Evolutionary conservation across 2,797 vertebrate genomes (phyloP), one percentile per base, ranked within the genome.

Genomic region (Yasuhikotakia modesta): DNA sequence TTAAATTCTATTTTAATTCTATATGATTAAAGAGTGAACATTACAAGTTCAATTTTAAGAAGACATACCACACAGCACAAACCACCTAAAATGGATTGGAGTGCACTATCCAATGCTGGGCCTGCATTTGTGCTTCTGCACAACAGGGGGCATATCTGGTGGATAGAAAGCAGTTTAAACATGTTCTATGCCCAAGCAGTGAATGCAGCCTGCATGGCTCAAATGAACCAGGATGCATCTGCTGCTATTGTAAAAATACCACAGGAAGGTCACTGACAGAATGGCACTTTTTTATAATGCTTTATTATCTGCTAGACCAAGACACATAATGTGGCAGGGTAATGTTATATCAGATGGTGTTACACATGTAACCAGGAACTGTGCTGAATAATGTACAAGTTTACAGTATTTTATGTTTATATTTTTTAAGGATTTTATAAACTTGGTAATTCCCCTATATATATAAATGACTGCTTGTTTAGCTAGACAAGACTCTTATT

Each of bases 221-320:
- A 72, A 19, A 48, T 74, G 39, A 16, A 73, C 30, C 30, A 70
- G 52, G 73, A 60, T 50, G 65, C 68, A 82, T 75, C 77, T 82
- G 78, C 68, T 75, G 32, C 73, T 55, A 43, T 66, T 75, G 48
- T 55, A 66, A 75, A 75, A 6, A 35, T 55, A 32, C 50, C 32
- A 75, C n/a, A 35, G 11, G 32, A 75, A 55, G 61, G 58, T 75
- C 48, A 66, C 19, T 75, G 61, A 22, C 61, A 66, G 50, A 32
- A 75, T 55, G 16, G 21, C 14, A 45, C 61, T 14, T 66, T 19
- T 1, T n/a, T n/a, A n/a, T n/a, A n/a, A n/a, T n/a, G n/a, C n/a
- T n/a, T n/a, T n/a, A n/a, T n/a, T n/a, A 12, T 53, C 19, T 19
- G 70, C 19, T 16, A 64, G 14, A 52, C 12, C 5, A 24, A 74